Conservation (phyloP, 2,888 invertebrate species). For the Tuberolachnus salignus region DNA sequence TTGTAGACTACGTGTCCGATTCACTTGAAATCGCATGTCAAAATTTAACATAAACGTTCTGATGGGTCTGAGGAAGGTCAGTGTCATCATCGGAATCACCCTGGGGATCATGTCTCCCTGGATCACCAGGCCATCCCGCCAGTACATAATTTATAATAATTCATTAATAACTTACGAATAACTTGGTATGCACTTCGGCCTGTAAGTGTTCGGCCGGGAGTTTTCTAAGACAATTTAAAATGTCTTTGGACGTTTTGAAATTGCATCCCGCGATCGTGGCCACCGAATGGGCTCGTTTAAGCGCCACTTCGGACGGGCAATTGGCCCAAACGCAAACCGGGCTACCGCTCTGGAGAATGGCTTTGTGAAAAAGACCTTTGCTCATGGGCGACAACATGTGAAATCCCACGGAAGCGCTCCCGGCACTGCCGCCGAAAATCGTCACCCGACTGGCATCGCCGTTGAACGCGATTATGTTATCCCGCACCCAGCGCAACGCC, state of each 20-base stretch:
- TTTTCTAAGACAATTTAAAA: conserved; percentile 71
- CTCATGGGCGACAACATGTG: conserved; percentile 58
- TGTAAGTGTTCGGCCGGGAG: conserved; percentile 68
- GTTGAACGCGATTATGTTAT: conserved; percentile 53
- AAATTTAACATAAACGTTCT: too few relatives aligned
- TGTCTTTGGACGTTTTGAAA: conserved; percentile 64
- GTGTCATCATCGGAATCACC: too few relatives aligned
- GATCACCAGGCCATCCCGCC: too few relatives aligned
- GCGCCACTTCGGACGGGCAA: conserved; percentile 66
- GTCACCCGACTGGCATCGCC: conserved; percentile 58
- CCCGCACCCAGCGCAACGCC: conserved; percentile 56
- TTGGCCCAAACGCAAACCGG: conserved; percentile 68
- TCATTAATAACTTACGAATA: conserved; percentile 6
- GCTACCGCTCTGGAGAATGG: conserved; percentile 74
- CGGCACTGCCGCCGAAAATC: conserved; percentile 58
- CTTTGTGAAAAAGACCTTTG: conserved; percentile 66
- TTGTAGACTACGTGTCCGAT: too few relatives aligned
- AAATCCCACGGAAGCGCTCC: conserved; percentile 39
- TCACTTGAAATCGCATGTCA: too few relatives aligned
- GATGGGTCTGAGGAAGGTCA: too few relatives aligned
- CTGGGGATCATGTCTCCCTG: too few relatives aligned
- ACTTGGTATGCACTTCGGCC: not conserved
- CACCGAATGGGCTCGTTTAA: conserved; percentile 69
- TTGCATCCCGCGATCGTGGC: conserved; percentile 71
- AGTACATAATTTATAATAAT: not conserved